Percentiles rank a stretch among this genome's conserved stretches.
Evolutionary conservation across 2,888 invertebrate species (phyloP).

Genomic region (Prosapia bicincta): DNA sequence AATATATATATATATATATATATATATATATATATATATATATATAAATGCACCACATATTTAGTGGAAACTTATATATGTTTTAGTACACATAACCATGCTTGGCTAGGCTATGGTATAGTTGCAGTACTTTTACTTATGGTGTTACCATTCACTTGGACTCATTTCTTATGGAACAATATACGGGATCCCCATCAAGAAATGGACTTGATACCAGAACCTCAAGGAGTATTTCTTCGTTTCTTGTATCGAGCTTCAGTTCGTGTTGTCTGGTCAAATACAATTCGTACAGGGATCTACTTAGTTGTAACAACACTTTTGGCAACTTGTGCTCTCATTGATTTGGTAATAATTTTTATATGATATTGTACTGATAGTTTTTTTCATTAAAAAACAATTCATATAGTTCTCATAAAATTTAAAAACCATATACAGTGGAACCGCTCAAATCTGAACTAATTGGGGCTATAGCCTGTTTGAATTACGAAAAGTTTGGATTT

Average conservation of each 20-base stretch:
- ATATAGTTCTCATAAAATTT: too few species aligned
- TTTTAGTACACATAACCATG: constrained; percentile 44
- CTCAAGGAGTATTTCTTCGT: constrained; percentile 52
- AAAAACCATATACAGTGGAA: too few species aligned
- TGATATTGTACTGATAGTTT: constrained; percentile 17
- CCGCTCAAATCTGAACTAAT: too few species aligned
- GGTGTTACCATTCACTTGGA: constrained; percentile 70
- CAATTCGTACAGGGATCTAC: constrained; percentile 62
- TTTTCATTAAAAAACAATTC: not conserved
- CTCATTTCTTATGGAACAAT: constrained; percentile 65
- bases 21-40: too few species aligned
- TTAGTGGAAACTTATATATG: too few species aligned
- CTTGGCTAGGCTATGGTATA: constrained; percentile 50
- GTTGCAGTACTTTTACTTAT: constrained; percentile 52
- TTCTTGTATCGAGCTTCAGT: constrained; percentile 60
- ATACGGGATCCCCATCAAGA: constrained; percentile 49
- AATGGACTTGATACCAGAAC: constrained; percentile 53
- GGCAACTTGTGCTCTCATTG: constrained; percentile 61
- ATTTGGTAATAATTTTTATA: constrained; percentile 50
- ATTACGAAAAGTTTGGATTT: too few species aligned
- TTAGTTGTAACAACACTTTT: constrained; percentile 62
- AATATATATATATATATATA: too few species aligned
- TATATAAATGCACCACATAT: too few species aligned
- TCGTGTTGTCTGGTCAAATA: constrained; percentile 59
- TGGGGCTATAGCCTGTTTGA: too few species aligned